Percentiles rank a stretch among this genome's conserved stretches.
Conservation (phyloP, 1,140 invertebrate genomes). For the Delia radicum region DNA sequence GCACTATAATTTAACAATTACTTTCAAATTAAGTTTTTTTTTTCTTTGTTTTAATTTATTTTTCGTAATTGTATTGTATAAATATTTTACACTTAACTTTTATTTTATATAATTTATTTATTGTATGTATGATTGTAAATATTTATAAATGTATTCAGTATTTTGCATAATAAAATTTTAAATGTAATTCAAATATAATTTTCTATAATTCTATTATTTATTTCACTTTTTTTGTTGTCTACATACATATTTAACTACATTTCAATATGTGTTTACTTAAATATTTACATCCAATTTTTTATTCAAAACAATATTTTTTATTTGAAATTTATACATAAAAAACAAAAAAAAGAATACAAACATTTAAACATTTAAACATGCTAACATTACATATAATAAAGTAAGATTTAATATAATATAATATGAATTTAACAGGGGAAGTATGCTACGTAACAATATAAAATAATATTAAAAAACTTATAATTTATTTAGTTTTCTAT, state of each 20-base stretch:
- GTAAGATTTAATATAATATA: neutral
- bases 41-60: neutral
- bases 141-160: conserved; percentile 6
- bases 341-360: neutral
- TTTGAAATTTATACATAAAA: neutral
- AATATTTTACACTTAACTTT: neutral
- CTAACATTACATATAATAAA: neutral
- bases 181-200: conserved; percentile 48
- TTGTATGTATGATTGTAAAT: neutral
- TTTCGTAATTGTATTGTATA: neutral
- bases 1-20: neutral
- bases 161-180: conserved; percentile 32
- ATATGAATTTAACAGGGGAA: neutral
- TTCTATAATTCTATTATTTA: conserved; percentile 38
- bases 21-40: neutral
- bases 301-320: neutral
- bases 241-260: conserved; percentile 29
- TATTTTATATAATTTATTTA: neutral
- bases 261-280: neutral
- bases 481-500: too few species aligned
- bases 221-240: conserved; percentile 42
- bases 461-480: too few species aligned
- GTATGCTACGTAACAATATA: neutral
- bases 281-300: neutral
- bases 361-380: neutral